Evolutionary conservation across 2,888 invertebrate genomes (phyloP), one percentile per base, ranked within the genome.

Genomic region (Dichetophora obliterata): DNA sequence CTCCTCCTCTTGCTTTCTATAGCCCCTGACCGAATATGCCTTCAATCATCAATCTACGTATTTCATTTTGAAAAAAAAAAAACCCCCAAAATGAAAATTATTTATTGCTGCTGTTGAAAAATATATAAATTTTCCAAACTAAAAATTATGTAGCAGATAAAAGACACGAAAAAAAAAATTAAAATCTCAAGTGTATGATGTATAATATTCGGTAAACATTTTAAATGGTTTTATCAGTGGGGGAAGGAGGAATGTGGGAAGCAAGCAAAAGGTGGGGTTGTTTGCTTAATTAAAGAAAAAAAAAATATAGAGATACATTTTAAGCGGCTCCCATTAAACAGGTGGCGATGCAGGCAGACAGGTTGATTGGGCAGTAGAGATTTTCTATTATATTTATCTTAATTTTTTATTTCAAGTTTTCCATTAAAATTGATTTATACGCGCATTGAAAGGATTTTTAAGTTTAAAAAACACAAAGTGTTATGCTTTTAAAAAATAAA

Each of bases 41-140:
- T 54, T 54, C 54, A 54, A 54, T 54, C 54, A 54, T 24, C 27
- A 22, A 59, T 59, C 24, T 59, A 31, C 63, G 31, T 63, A 31
- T 63, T 63, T 31, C 31, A 31, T 24, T 27, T 11, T 63, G n/a
- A n/a, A 27, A 27, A 63, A 31, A 63, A n/a, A n/a, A 31, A 19
- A 54, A 19, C 19, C 19, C 19, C 6, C 34, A 63, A 27, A 31
- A 34, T 24, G 63, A 68, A 68, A 68, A 68, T 68, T 68, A 68
- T 68, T 68, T 68, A 68, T 68, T 48, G 68, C 50, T 68, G 16
- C 22, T 50, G 68, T 48, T 68, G 68, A 27, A 68, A 68, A 68
- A 68, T 68, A 63, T n/a, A 65, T 68, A 68, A 68, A 68, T 68
- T 68, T 68, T 27, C 68, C 68, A 68, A 43, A 66, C 37, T 11